phyloP scores from a whole-genome alignment of 1,140 invertebrate genomes.

The Arion vulgaris region DNA sequence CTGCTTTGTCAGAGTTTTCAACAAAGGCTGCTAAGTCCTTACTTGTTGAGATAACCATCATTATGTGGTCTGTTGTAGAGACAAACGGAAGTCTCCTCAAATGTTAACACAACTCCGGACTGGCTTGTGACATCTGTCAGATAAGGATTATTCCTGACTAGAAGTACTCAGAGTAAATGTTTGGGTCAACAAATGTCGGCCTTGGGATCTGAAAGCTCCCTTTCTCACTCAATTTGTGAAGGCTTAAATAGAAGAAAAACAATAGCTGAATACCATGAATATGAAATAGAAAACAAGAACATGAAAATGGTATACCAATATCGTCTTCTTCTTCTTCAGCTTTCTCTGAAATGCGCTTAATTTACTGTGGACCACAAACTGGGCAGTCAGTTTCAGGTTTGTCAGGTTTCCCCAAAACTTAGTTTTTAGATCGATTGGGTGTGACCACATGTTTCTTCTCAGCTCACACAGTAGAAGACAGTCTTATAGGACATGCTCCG shows the following conservation, averaged over 20 bases:
- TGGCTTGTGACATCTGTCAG: neutral
- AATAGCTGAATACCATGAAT: neutral
- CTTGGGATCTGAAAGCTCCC: slow-evolving; percentile 33
- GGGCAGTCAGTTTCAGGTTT: too few species aligned
- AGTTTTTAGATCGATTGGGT: too few species aligned
- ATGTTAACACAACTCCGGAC: neutral
- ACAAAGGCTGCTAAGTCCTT: neutral
- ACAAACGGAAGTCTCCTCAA: neutral
- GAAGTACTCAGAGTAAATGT: slow-evolving; percentile 39
- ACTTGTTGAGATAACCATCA: neutral
- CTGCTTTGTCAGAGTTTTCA: neutral
- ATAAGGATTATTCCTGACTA: neutral
- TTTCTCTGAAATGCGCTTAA: neutral
- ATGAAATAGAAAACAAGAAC: neutral
- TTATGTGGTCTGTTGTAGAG: neutral
- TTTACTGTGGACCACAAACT: too few species aligned
- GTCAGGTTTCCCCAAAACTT: too few species aligned
- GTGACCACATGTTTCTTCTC: too few species aligned
- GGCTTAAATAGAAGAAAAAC: slow-evolving; percentile 16
- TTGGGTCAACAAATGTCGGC: slow-evolving; percentile 36
- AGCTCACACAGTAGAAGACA: too few species aligned
- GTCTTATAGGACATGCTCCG: too few species aligned
- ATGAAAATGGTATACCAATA: neutral
- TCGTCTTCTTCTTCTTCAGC: neutral
- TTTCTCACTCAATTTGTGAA: slow-evolving; percentile 35